Conservation (phyloP, 2,888 invertebrate species). For the Pinctada fucata region DNA sequence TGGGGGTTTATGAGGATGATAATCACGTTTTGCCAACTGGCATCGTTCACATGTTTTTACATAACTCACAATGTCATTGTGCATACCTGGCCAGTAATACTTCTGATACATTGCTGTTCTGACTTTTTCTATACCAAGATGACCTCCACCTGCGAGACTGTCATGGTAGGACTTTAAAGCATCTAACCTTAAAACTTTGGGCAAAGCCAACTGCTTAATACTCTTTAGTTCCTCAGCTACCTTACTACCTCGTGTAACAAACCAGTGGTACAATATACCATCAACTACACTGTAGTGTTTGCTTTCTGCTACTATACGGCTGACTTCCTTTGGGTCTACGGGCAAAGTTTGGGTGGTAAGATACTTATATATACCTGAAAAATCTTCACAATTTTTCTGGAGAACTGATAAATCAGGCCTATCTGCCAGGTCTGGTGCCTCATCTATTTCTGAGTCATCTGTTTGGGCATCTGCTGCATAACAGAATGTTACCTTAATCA, state of each 20-base stretch:
- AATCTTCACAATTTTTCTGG: too few species aligned
- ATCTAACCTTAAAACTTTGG: constrained; percentile 32
- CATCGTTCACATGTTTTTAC: constrained; percentile 30
- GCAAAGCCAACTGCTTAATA: constrained; percentile 31
- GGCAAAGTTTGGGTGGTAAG: too few species aligned
- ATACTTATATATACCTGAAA: too few species aligned
- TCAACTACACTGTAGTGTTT: too few species aligned
- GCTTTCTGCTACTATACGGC: too few species aligned
- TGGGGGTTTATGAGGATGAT: constrained; percentile 29
- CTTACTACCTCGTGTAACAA: too few species aligned
- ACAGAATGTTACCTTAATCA: neutral
- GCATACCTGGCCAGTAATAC: too few species aligned
- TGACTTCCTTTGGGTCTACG: too few species aligned
- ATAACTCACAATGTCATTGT: too few species aligned
- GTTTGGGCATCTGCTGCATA: neutral
- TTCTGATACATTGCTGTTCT: neutral
- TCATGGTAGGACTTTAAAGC: too few species aligned
- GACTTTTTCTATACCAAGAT: constrained; percentile 32
- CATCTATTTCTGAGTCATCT: neutral
- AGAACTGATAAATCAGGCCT: neutral
- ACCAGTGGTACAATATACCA: too few species aligned
- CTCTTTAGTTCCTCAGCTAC: neutral
- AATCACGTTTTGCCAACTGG: constrained; percentile 22
- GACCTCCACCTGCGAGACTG: constrained; percentile 31
- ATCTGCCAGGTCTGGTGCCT: too few species aligned